A percentile compares a stretch with the other conserved stretches of the same genome.
Evolutionary conservation across 2,113 vertebrate genomes (phyloP).

Genomic region (Puntigrus tetrazona): DNA sequence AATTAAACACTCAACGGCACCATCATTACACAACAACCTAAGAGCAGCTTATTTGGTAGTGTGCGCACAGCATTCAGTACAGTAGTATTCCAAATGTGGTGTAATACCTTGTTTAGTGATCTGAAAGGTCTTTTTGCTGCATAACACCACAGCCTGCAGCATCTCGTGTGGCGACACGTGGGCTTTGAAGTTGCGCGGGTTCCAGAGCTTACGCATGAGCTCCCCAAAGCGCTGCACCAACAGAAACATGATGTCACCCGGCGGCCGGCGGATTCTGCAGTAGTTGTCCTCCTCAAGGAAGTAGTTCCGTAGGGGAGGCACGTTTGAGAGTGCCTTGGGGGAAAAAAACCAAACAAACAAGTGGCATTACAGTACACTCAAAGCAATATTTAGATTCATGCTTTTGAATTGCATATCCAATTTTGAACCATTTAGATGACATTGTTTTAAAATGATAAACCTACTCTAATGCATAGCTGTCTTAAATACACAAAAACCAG

Average conservation of each 20-base stretch:
- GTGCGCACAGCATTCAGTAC: background rate
- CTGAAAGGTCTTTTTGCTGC: conserved; percentile 98
- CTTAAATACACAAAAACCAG: too few relatives aligned
- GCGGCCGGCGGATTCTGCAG: conserved; percentile 84
- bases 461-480: background rate
- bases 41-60: background rate
- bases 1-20: background rate
- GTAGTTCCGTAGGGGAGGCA: conserved; percentile 93
- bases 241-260: conserved; percentile 96
- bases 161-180: conserved; percentile 98
- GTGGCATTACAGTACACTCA: background rate
- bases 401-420: background rate
- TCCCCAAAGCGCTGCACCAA: conserved; percentile 96
- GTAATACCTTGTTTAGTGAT: conserved; percentile 92
- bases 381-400: background rate
- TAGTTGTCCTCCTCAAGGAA: conserved; percentile 98
- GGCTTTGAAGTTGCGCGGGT: conserved; percentile 96
- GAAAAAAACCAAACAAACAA: background rate
- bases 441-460: background rate
- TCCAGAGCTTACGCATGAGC: conserved; percentile 97
- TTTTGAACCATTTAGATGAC: background rate
- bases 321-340: conserved; percentile 90
- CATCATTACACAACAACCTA: background rate
- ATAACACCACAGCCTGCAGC: conserved; percentile 96
- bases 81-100: background rate